Percentiles rank a stretch among this genome's conserved stretches.
Conservation (phyloP, 1,140 invertebrate species). For the Drosophila guanche region DNA sequence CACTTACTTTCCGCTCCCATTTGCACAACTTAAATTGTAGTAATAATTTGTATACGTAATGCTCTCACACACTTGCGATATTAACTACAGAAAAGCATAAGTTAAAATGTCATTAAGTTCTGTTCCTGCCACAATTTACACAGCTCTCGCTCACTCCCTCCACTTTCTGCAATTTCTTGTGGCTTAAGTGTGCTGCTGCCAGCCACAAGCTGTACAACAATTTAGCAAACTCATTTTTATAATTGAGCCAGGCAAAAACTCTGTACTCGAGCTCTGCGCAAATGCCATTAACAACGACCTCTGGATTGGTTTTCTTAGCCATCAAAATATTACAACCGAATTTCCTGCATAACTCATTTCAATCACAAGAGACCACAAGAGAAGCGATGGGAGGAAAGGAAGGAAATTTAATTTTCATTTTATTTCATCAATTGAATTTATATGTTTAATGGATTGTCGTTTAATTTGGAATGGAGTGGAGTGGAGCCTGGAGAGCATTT, state of each 20-base stretch:
- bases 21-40: conserved; percentile 4
- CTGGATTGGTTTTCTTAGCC: conserved; percentile 2
- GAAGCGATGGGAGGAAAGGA: neutral
- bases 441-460: conserved; percentile 39
- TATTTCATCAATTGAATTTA: conserved; percentile 43
- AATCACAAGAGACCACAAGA: neutral
- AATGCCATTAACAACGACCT: conserved; percentile 38
- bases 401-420: conserved; percentile 32
- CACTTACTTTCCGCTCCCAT: neutral
- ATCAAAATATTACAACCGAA: conserved; percentile 2
- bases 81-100: conserved; percentile 16
- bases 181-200: neutral
- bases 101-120: conserved; percentile 50
- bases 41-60: conserved; percentile 1
- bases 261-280: neutral
- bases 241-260: conserved; percentile 29
- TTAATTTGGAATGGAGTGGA: conserved; percentile 24
- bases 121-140: conserved; percentile 13
- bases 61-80: neutral
- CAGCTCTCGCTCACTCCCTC: neutral
- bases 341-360: conserved; percentile 2
- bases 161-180: neutral
- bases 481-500: neutral
- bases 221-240: conserved; percentile 48
- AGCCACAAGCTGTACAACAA: conserved; percentile 8